phyloP scores from a whole-genome alignment of 2,888 invertebrate species.

The Sphaeridia pumilis region DNA sequence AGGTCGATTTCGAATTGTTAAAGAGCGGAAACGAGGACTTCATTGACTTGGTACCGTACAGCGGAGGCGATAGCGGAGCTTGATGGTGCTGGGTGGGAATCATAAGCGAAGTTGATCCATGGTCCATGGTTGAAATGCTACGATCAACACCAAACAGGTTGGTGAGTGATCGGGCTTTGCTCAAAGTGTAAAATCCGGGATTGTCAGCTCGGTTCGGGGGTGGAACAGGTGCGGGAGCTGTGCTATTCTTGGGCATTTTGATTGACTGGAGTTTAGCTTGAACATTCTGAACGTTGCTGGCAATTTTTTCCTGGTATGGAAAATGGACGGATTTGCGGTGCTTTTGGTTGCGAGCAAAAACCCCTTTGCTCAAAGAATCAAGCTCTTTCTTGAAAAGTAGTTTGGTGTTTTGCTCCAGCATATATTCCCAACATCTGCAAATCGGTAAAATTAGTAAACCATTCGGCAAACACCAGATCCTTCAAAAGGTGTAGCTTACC shows the following conservation, averaged over 20 bases:
- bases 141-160: conserved; percentile 25
- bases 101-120: conserved; percentile 5
- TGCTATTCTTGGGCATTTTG: background rate
- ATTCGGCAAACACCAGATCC: no score
- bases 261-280: background rate
- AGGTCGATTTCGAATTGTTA: conserved; percentile 16
- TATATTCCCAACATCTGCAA: conserved; percentile 69
- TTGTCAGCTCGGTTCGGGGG: conserved; percentile 1
- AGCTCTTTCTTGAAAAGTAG: conserved; percentile 75
- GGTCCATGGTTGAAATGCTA: background rate
- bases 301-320: conserved; percentile 24
- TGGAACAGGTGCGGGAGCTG: background rate
- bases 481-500: conserved; percentile 39
- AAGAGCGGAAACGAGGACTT: conserved; percentile 26
- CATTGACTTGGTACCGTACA: conserved; percentile 7
- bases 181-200: conserved; percentile 33
- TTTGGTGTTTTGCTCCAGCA: conserved; percentile 82
- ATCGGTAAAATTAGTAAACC: no score
- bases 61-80: conserved; percentile 3
- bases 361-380: conserved; percentile 53
- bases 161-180: conserved; percentile 31
- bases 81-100: conserved; percentile 3
- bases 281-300: conserved; percentile 37
- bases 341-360: conserved; percentile 32
- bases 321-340: conserved; percentile 32